phyloP scores from a whole-genome alignment of 2,113 vertebrate genomes.

The Burhinus bistriatus region DNA sequence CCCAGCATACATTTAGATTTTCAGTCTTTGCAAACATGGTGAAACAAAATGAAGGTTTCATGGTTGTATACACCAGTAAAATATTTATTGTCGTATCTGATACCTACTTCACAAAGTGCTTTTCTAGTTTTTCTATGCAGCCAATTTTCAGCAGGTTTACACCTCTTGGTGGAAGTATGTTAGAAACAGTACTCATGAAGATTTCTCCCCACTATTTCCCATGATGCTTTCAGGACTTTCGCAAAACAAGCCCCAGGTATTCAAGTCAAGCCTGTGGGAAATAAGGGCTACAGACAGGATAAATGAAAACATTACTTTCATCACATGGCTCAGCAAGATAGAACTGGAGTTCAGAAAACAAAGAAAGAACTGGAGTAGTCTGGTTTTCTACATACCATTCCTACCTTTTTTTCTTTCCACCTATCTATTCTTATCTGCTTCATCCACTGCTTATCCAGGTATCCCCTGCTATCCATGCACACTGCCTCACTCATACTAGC shows the following conservation, averaged over 20 bases:
- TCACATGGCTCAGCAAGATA: not conserved
- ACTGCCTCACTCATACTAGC: not conserved
- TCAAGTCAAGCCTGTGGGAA: not conserved
- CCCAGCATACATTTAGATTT: not conserved
- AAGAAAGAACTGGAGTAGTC: not conserved
- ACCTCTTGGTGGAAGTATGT: not conserved
- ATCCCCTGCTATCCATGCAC: not conserved
- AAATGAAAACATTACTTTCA: not conserved
- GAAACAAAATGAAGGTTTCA: not conserved
- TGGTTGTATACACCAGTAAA: not conserved
- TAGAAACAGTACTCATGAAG: not conserved
- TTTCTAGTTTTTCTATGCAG: not conserved
- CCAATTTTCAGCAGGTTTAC: not conserved
- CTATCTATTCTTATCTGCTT: not conserved
- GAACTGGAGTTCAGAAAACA: not conserved
- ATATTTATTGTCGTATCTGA: not conserved
- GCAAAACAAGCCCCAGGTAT: not conserved
- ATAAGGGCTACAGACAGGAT: not conserved
- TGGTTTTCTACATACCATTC: not conserved
- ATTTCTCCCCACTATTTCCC: not conserved
- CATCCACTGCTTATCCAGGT: not conserved
- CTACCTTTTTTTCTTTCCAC: not conserved
- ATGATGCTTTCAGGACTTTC: not conserved
- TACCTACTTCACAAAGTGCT: not conserved
- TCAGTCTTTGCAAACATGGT: not conserved